Conservation (phyloP, 2,113 vertebrate species). For the Mobula birostris region DNA sequence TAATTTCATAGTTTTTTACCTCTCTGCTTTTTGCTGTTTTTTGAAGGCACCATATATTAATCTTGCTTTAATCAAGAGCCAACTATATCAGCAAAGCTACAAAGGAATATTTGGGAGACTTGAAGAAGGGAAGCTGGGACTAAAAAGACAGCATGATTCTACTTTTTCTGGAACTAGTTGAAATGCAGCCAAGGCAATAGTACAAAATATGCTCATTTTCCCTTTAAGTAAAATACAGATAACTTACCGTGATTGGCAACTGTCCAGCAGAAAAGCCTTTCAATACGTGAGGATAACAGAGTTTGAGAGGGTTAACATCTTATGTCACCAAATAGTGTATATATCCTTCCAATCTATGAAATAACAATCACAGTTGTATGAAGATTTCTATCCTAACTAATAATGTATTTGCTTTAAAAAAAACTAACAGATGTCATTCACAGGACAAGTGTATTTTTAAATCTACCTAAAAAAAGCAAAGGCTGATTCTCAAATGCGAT, state of each 20-base stretch:
- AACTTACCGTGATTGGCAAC: not conserved
- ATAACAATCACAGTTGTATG: constrained; percentile 17
- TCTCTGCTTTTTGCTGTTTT: not conserved
- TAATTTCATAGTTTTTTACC: not conserved
- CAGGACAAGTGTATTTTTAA: constrained; percentile 31
- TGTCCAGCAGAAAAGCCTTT: not conserved
- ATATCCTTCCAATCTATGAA: constrained; percentile 7
- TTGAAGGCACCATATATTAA: not conserved
- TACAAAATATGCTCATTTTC: not conserved
- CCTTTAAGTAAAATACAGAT: not conserved
- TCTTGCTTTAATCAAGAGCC: not conserved
- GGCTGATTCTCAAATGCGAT: not conserved
- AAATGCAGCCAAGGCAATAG: not conserved
- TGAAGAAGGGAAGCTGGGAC: not conserved
- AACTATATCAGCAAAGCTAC: not conserved
- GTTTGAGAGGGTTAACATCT: not conserved
- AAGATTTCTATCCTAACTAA: constrained; percentile 22
- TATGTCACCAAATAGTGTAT: not conserved
- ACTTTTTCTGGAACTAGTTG: not conserved
- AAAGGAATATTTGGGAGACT: not conserved
- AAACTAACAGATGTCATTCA: constrained; percentile 33
- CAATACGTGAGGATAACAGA: not conserved
- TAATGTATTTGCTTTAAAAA: constrained; percentile 16
- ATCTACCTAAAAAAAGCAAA: not conserved
- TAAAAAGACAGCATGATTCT: not conserved